Evolutionary conservation across 2,888 invertebrate species (phyloP).

Genomic region (Eupsilia transversa): DNA sequence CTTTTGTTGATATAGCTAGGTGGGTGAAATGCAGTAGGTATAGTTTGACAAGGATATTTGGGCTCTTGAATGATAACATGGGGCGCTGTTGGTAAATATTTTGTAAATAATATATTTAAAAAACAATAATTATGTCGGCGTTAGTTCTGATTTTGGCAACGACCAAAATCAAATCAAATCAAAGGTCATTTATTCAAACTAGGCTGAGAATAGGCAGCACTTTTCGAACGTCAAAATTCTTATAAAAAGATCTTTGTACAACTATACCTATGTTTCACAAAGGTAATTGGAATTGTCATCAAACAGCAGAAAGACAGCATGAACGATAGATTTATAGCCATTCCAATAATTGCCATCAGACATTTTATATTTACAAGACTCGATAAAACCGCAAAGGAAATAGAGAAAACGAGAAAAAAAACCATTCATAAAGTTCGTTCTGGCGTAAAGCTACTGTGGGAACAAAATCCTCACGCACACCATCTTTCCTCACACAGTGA

Average conservation of each 20-base stretch:
- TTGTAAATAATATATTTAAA: background rate
- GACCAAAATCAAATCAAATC: no score
- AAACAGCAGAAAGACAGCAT: background rate
- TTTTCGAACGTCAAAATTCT: no score
- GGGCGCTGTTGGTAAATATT: background rate
- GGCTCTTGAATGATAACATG: background rate
- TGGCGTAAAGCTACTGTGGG: constrained; percentile 2
- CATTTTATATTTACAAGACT: constrained; percentile 15
- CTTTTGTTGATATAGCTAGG: background rate
- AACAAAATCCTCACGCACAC: constrained; percentile 33
- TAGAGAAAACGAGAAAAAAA: background rate
- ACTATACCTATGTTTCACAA: background rate
- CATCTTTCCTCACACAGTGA: background rate
- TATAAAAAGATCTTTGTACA: background rate
- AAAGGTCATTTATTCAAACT: no score
- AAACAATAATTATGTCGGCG: background rate
- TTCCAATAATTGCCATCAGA: background rate
- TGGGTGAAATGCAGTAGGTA: background rate
- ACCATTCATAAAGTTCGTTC: background rate
- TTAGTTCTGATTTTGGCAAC: background rate
- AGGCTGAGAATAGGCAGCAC: no score
- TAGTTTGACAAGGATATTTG: background rate
- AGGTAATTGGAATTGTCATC: background rate
- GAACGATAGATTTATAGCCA: constrained; percentile 1
- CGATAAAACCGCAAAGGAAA: background rate